These are phyloP conservation scores for Syngnathus scovelli DNA, from an alignment of 2,113 vertebrate species.

Conservation along the genomic window DNA sequence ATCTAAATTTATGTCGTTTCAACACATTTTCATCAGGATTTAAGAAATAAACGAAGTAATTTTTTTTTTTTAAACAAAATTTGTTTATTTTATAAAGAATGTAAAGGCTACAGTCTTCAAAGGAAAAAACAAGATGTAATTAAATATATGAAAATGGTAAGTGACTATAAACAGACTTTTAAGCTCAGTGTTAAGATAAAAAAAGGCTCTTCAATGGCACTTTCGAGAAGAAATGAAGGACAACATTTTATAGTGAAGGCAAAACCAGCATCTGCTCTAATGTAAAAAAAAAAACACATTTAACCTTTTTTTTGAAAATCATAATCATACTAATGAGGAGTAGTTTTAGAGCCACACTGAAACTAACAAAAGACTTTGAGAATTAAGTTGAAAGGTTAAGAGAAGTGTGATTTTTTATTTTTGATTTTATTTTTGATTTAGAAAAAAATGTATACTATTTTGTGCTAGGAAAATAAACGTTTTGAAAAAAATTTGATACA, in stretches of 20 bases:
- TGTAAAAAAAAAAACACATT: slow-evolving; percentile 38
- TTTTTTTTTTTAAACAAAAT: slow-evolving; percentile 52
- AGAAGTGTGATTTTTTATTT: background rate
- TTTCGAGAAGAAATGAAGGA: slow-evolving; percentile 51
- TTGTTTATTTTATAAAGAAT: slow-evolving; percentile 79
- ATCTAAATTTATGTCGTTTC: background rate
- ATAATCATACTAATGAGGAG: slow-evolving; percentile 37
- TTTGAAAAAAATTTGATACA: background rate
- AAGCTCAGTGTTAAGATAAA: slow-evolving; percentile 74
- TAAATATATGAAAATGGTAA: slow-evolving; percentile 77
- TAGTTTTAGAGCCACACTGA: slow-evolving; percentile 40
- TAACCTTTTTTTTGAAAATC: slow-evolving; percentile 32
- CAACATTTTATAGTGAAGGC: slow-evolving; percentile 49
- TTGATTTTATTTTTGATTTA: background rate
- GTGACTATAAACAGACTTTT: slow-evolving; percentile 71
- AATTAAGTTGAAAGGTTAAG: background rate
- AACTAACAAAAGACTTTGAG: background rate
- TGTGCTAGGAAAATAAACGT: background rate
- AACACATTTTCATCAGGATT: slow-evolving; percentile 3
- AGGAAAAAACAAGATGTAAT: slow-evolving; percentile 63
- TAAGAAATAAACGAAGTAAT: background rate
- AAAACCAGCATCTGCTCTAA: slow-evolving; percentile 48
- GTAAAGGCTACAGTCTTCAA: slow-evolving; percentile 76
- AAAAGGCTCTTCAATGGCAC: slow-evolving; percentile 68
- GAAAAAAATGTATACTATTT: background rate